Conservation (phyloP, 2,797 vertebrate genomes). For the Myotis vivesi region DNA sequence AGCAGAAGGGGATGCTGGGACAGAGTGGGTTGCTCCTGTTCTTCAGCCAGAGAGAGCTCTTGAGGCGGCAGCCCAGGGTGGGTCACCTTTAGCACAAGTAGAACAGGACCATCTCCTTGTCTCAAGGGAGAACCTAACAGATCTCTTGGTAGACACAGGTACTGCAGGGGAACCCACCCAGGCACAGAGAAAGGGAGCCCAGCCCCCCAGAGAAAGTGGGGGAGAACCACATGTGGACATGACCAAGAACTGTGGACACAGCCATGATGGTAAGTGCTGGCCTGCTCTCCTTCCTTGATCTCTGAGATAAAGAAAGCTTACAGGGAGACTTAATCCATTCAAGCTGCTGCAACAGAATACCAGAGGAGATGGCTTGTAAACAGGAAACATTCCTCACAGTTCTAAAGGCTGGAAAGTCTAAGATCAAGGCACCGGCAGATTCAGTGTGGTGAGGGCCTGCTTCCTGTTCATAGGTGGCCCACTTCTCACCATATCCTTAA, state of each 20-base stretch:
- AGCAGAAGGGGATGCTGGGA: neutral
- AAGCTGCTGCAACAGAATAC: neutral
- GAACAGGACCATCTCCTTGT: neutral
- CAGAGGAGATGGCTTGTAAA: neutral
- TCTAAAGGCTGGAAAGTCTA: neutral
- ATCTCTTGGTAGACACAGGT: neutral
- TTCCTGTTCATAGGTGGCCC: neutral
- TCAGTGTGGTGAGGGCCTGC: neutral
- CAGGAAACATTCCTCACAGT: neutral
- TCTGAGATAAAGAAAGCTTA: neutral
- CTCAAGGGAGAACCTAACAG: neutral
- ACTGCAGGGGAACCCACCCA: neutral
- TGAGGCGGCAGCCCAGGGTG: neutral
- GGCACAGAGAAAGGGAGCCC: neutral
- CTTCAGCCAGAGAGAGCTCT: neutral
- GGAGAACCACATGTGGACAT: neutral
- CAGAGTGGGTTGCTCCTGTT: neutral
- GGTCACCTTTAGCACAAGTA: neutral
- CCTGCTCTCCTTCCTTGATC: neutral
- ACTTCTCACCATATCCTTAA: neutral
- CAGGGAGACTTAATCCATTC: neutral
- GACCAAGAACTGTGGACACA: neutral
- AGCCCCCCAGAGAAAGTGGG: neutral
- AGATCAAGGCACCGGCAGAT: neutral
- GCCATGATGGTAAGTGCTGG: constrained; percentile 38